Percentiles rank a stretch among this genome's conserved stretches.
phyloP scores from a whole-genome alignment of 2,797 vertebrate genomes.

The Psittacula echo region DNA sequence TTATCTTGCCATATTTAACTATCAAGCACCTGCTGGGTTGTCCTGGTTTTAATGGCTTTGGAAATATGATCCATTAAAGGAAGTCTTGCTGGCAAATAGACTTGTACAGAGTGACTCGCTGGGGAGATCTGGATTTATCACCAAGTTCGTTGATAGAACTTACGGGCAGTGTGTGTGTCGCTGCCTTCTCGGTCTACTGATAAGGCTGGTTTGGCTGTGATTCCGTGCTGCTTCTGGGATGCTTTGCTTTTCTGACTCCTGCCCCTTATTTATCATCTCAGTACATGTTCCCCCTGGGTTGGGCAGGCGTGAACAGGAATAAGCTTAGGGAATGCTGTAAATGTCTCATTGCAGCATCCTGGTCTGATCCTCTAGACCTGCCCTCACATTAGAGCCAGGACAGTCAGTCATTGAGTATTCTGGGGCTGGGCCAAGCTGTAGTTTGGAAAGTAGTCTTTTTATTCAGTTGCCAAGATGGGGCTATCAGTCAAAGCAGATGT shows the following conservation, averaged over 20 bases:
- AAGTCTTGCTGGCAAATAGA: neutral
- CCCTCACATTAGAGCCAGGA: neutral
- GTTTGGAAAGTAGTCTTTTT: conserved; percentile 35
- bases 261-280: neutral
- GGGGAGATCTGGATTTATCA: neutral
- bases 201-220: neutral
- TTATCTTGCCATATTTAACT: conserved; percentile 17
- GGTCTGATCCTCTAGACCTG: neutral
- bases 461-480: conserved; percentile 8
- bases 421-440: conserved; percentile 12
- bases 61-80: neutral
- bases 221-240: neutral
- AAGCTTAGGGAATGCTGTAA: neutral
- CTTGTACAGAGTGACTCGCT: neutral
- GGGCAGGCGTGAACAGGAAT: neutral
- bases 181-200: neutral
- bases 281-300: neutral
- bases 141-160: neutral
- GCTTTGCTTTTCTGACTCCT: neutral
- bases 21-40: conserved; percentile 12
- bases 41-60: neutral
- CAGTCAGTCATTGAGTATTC: neutral
- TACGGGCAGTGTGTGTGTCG: fast-evolving
- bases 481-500: conserved; percentile 55
- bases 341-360: neutral